Evolutionary conservation across 1,140 invertebrate species (phyloP).

Genomic region (Danaus plexippus): DNA sequence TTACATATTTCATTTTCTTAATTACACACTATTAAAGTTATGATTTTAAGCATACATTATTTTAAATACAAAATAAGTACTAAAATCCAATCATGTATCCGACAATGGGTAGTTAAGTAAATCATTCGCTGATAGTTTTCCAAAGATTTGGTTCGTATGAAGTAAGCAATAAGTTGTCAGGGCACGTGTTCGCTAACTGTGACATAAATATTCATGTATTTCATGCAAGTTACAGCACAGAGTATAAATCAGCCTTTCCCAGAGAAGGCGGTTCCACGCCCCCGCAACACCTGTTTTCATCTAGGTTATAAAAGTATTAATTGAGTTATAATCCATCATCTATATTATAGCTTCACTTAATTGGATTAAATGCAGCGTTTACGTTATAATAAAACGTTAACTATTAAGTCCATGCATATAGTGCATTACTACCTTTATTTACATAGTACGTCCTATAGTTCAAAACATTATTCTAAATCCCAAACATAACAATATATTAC

Average conservation of each 20-base stretch:
- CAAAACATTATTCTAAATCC: not conserved
- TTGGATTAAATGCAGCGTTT: too few species aligned
- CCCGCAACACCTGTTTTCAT: conserved; percentile 9
- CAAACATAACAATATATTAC: conserved; percentile 4
- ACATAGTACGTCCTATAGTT: not conserved
- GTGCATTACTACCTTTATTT: not conserved
- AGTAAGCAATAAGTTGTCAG: conserved; percentile 8
- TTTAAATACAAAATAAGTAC: too few species aligned
- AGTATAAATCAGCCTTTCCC: conserved; percentile 15
- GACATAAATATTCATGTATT: conserved; percentile 19
- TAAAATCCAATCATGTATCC: too few species aligned
- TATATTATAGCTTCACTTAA: too few species aligned
- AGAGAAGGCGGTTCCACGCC: conserved; percentile 6
- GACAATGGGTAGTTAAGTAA: too few species aligned
- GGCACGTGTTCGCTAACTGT: conserved; percentile 14
- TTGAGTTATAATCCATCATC: conserved; percentile 15
- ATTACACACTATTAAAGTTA: too few species aligned
- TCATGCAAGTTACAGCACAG: conserved; percentile 7
- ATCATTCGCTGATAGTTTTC: too few species aligned
- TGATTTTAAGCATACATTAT: too few species aligned
- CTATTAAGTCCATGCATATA: too few species aligned
- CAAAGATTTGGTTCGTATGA: too few species aligned
- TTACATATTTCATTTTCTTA: too few species aligned
- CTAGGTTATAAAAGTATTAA: conserved; percentile 11
- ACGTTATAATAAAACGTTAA: too few species aligned